These are phyloP conservation scores for Crepidodera aurea DNA, from an alignment of 2,888 invertebrate species.

Conservation along the genomic window DNA sequence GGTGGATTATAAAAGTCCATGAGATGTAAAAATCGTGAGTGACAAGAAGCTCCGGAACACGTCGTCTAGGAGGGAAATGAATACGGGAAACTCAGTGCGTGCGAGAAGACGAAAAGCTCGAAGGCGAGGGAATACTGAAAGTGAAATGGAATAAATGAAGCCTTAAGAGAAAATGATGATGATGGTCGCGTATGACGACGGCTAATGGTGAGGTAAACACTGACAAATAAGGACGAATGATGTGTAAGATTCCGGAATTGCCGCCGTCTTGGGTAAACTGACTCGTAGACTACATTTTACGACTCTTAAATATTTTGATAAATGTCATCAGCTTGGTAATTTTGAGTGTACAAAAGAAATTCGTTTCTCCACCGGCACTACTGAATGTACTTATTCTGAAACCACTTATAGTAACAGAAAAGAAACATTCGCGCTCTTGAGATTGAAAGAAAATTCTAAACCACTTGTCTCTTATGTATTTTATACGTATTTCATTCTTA, in stretches of 20 bases:
- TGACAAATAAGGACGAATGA: slow-evolving; percentile 51
- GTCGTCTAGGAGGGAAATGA: slow-evolving; percentile 60
- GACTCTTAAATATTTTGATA: no score
- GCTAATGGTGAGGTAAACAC: slow-evolving; percentile 51
- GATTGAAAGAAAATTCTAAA: no score
- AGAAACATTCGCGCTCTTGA: no score
- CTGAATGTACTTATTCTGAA: no score
- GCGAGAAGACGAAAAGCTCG: slow-evolving; percentile 44
- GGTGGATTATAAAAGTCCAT: slow-evolving; percentile 62
- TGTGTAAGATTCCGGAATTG: slow-evolving; percentile 11
- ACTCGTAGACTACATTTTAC: no score
- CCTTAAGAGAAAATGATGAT: slow-evolving; percentile 62
- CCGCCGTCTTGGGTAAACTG: background rate
- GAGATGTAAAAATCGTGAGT: slow-evolving; percentile 63
- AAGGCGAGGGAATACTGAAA: slow-evolving; percentile 31
- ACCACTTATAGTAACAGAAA: no score
- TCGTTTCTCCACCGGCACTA: no score
- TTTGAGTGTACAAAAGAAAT: no score
- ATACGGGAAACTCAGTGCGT: slow-evolving; percentile 60
- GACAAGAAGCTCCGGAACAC: slow-evolving; percentile 60
- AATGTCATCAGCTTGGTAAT: no score
- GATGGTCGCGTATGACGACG: slow-evolving; percentile 51
- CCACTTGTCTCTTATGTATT: no score
- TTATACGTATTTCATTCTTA: no score
- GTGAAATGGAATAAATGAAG: slow-evolving; percentile 60